Percentiles rank a stretch among this genome's conserved stretches.
These are phyloP conservation scores for Pterobdella sp. DNA, from an alignment of 2,888 invertebrate genomes.

Conservation along the genomic window DNA sequence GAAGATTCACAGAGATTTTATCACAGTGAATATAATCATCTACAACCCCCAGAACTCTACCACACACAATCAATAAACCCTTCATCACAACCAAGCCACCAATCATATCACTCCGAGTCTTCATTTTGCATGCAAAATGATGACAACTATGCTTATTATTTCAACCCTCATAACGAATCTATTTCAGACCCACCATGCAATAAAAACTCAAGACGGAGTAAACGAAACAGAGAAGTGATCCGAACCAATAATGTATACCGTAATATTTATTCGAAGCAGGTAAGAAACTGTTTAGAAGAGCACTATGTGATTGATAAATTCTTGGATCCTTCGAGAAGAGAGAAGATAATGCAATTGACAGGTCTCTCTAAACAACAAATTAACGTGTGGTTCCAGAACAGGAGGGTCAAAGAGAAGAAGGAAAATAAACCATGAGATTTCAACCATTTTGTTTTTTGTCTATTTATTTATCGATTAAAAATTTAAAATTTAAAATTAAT, in stretches of 20 bases:
- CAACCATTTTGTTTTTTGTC: no score
- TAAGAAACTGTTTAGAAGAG: not conserved
- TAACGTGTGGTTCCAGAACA: conserved; percentile 2
- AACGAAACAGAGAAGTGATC: not conserved
- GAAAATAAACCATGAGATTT: no score
- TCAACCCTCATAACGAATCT: not conserved
- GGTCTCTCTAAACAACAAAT: conserved; percentile 2
- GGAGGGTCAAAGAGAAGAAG: not conserved
- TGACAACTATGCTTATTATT: not conserved
- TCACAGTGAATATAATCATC: no score
- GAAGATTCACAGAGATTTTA: no score
- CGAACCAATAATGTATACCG: not conserved
- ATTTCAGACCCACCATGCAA: not conserved
- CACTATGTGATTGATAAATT: not conserved
- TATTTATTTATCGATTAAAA: no score
- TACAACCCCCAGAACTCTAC: not conserved
- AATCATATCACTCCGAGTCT: not conserved
- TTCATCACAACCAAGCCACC: not conserved
- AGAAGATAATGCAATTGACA: not conserved
- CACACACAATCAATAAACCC: no score
- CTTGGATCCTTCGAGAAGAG: not conserved
- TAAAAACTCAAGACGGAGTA: not conserved
- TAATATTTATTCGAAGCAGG: not conserved
- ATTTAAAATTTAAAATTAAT: no score
- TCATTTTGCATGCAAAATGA: not conserved